Evolutionary conservation across 2,888 invertebrate species (phyloP), one percentile per base, ranked within the genome.

Genomic region (Dasypogon diadema): DNA sequence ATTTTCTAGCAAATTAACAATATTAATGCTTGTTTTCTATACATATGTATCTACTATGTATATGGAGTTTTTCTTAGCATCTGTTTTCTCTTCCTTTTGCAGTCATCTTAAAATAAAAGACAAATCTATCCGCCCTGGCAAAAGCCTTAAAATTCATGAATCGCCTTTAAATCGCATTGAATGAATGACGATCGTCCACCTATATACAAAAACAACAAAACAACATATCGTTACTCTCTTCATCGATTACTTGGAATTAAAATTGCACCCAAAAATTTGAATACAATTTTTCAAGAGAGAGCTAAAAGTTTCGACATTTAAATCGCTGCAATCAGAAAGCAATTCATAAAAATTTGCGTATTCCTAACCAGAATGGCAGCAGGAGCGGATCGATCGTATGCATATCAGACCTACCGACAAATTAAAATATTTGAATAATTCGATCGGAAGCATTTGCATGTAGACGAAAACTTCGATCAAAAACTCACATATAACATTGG

Each of bases 311-410:
- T 51, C 34, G 30, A 70, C 24, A 70, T 30, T 58, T 48, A 48
- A 58, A 74, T 74, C 48, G 58, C 12, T 16, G 24, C 74, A 74
- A 74, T 74, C 74, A 74, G 42, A 74, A 74, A 58, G 24, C 58
- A 74, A 74, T 74, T 74, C 74, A 74, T 74, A 74, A 58, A 74
- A 74, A 74, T 74, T 74, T 74, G 58, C 56, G 74, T 58, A 74
- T 73, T 22, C n/a, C 73, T 72, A 54, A 55, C 37, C 16, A 72
- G 54, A 37, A 18, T 24, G 51, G 34, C 60, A 60, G 65, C 2
- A 10, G 16, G 65, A 46, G 48, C 24, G 46, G 46, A 65, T 46
- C 46, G 65, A 37, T n/a, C 24, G 22, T 16, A 65, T 65, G 34
- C 70, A 70, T 54, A 70, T 54, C 70, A 70, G 70, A 54, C 18